These are phyloP conservation scores for Amblyjoppa fuscipennis DNA, from an alignment of 2,888 invertebrate genomes.

Conservation along the genomic window DNA sequence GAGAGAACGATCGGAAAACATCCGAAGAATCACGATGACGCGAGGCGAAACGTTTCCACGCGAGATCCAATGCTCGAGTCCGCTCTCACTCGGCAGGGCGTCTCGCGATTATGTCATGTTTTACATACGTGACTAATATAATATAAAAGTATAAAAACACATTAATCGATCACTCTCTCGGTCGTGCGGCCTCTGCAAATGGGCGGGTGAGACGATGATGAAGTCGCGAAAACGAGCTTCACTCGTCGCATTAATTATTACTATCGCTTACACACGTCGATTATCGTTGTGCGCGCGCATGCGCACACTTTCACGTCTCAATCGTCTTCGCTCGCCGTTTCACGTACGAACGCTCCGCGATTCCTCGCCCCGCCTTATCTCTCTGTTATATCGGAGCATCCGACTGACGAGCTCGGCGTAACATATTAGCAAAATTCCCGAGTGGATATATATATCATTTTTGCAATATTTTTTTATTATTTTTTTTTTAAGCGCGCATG, in stretches of 20 bases:
- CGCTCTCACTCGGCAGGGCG: slow-evolving; percentile 9
- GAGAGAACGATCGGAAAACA: not conserved
- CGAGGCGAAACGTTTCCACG: slow-evolving; percentile 15
- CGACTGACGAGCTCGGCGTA: not conserved
- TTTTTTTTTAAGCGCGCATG: not conserved
- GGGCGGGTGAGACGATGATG: slow-evolving; percentile 4
- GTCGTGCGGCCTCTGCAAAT: slow-evolving; percentile 4
- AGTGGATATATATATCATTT: not conserved
- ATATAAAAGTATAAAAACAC: slow-evolving; percentile 45
- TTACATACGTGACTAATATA: slow-evolving; percentile 25
- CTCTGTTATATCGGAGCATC: slow-evolving; percentile 2
- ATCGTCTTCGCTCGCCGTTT: not conserved
- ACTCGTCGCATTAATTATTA: slow-evolving; percentile 46
- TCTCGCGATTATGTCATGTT: slow-evolving; percentile 31
- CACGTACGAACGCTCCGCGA: not conserved
- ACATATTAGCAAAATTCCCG: slow-evolving; percentile 13
- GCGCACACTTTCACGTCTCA: not conserved
- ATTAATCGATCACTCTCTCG: slow-evolving; percentile 38
- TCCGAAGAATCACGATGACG: not conserved
- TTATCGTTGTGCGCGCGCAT: slow-evolving; percentile 28
- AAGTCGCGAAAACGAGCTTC: slow-evolving; percentile 9
- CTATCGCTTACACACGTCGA: slow-evolving; percentile 39
- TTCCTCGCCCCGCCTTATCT: slow-evolving; percentile 27
- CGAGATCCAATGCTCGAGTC: not conserved
- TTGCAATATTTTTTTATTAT: no score